Conservation (phyloP, 2,888 invertebrate species). For the Pseudoips prasinana region DNA sequence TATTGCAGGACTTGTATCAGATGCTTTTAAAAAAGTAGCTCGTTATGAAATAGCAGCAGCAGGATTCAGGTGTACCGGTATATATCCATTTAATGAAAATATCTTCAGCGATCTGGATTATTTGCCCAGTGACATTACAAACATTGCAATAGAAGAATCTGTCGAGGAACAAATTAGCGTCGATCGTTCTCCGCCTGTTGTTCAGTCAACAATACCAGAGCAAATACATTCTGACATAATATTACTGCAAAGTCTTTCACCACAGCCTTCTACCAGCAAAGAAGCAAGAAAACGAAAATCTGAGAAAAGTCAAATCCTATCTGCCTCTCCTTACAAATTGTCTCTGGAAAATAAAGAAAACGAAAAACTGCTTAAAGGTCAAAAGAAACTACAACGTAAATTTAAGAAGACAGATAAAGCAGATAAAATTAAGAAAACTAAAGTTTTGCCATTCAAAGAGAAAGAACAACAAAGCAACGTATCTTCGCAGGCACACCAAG, state of each 20-base stretch:
- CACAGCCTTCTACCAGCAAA: constrained; percentile 2
- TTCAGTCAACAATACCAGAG: not conserved
- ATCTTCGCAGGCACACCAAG: too few relatives aligned
- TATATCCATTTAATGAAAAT: constrained; percentile 29
- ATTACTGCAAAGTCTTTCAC: too few relatives aligned
- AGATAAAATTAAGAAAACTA: too few relatives aligned
- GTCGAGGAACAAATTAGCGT: not conserved
- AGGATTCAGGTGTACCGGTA: constrained; percentile 19
- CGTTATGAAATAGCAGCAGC: constrained; percentile 11
- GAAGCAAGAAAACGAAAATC: constrained; percentile 6
- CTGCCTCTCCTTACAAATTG: too few relatives aligned
- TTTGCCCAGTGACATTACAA: constrained; percentile 10
- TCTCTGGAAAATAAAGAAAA: too few relatives aligned
- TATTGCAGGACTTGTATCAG: constrained; percentile 9
- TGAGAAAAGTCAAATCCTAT: constrained; percentile 13
- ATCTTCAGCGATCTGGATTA: too few relatives aligned
- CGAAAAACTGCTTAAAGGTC: too few relatives aligned
- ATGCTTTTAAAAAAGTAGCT: constrained; percentile 12
- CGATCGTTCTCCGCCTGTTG: not conserved
- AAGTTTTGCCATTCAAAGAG: too few relatives aligned
- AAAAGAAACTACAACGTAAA: too few relatives aligned
- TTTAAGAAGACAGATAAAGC: too few relatives aligned
- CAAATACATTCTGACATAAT: too few relatives aligned
- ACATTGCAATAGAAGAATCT: constrained; percentile 1
- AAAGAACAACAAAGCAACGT: too few relatives aligned